Percentiles rank a stretch among this genome's conserved stretches.
These are phyloP conservation scores for Pangasius larnaudii DNA, from an alignment of 2,797 vertebrate genomes.

Conservation along the genomic window DNA sequence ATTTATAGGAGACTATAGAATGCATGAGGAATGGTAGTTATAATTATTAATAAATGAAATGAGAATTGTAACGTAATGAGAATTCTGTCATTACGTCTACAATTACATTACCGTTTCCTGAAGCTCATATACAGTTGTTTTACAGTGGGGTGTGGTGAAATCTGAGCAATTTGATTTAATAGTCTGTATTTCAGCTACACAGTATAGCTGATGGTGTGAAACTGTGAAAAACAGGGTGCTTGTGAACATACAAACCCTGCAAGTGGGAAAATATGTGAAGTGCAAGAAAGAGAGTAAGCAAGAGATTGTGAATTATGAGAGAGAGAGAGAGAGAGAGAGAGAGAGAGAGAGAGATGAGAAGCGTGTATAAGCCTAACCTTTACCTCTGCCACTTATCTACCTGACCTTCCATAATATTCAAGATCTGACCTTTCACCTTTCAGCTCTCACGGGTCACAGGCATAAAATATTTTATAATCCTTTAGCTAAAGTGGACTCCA, in stretches of 20 bases:
- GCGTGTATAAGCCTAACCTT: constrained; percentile 22
- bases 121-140: background rate
- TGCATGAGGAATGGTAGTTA: background rate
- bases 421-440: constrained; percentile 23
- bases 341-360: background rate
- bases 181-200: background rate
- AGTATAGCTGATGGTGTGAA: background rate
- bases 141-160: background rate
- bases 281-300: background rate
- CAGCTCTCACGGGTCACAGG: constrained; percentile 19
- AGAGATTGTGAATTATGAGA: background rate
- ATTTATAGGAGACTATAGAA: background rate
- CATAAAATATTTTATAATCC: constrained; percentile 65
- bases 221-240: background rate
- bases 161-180: background rate
- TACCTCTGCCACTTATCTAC: constrained; percentile 29
- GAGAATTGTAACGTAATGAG: background rate
- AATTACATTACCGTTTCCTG: background rate
- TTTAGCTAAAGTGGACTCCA: background rate
- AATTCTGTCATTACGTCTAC: background rate
- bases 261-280: background rate
- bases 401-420: constrained; percentile 23
- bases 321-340: background rate
- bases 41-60: background rate
- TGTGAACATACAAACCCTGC: background rate